These are phyloP conservation scores for Lycophotia porphyrea DNA, from an alignment of 2,888 invertebrate genomes.

Conservation along the genomic window DNA sequence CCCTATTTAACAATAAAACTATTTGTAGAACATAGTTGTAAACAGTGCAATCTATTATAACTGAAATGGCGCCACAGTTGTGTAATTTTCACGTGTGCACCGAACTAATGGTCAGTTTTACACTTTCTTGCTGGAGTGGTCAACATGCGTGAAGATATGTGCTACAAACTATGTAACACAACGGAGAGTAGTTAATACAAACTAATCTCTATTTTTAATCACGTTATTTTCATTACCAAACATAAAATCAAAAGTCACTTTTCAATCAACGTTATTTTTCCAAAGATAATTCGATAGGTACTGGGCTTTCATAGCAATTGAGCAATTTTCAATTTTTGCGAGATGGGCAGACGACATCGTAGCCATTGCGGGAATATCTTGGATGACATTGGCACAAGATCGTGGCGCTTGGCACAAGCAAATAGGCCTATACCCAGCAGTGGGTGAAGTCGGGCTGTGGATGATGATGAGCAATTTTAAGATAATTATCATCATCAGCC, in stretches of 20 bases:
- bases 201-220: background rate
- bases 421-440: too few species aligned
- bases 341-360: too few species aligned
- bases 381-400: too few species aligned
- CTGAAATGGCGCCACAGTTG: conserved; percentile 59
- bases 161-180: conserved; percentile 22
- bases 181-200: conserved; percentile 10
- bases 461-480: too few species aligned
- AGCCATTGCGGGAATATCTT: too few species aligned
- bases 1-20: conserved; percentile 33
- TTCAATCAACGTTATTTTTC: background rate
- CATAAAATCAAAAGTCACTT: background rate
- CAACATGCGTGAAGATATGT: conserved; percentile 50
- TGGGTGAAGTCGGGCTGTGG: too few species aligned
- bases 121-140: conserved; percentile 54
- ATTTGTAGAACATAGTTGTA: conserved; percentile 51
- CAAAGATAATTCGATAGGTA: background rate
- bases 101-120: conserved; percentile 41
- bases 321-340: too few species aligned
- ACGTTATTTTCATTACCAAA: conserved; percentile 26
- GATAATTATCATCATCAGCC: too few species aligned
- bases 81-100: conserved; percentile 52
- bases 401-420: too few species aligned
- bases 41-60: conserved; percentile 44
- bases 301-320: background rate